Conservation (phyloP, 2,113 vertebrate species). For the Phoxinus phoxinus region DNA sequence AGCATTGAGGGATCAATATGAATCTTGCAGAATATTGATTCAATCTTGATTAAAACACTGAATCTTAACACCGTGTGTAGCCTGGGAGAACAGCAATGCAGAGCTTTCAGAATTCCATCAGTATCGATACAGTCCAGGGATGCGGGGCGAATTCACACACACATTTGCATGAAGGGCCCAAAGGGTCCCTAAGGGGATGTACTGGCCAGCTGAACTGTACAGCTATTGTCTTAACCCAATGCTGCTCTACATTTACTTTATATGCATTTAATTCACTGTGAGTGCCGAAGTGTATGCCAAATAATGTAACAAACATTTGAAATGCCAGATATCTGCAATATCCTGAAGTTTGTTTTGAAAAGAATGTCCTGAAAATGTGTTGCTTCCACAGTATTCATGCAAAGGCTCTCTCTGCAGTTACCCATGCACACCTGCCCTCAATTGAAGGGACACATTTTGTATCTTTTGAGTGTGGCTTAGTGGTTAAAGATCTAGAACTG, state of each 20-base stretch:
- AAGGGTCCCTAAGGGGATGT: neutral
- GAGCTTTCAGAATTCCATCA: constrained; percentile 14
- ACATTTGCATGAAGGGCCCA: neutral
- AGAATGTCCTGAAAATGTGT: neutral
- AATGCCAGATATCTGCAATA: neutral
- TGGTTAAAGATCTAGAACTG: neutral
- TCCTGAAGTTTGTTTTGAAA: neutral
- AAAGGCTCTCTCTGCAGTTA: constrained; percentile 85
- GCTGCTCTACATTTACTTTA: neutral
- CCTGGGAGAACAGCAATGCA: neutral
- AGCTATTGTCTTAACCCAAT: neutral
- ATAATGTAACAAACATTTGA: neutral
- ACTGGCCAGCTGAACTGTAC: neutral
- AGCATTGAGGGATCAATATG: constrained; percentile 60
- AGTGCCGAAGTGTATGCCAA: neutral
- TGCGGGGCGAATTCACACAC: neutral
- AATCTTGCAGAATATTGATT: constrained; percentile 61
- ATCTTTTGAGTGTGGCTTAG: neutral
- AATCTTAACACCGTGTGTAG: constrained; percentile 34
- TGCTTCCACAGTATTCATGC: constrained; percentile 78
- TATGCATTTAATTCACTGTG: neutral
- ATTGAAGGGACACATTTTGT: constrained; percentile 76
- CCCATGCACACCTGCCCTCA: constrained; percentile 85
- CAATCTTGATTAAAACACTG: constrained; percentile 61
- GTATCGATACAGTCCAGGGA: neutral